Conservation (phyloP, 2,113 vertebrate genomes). For the Spheniscus mendiculus region DNA sequence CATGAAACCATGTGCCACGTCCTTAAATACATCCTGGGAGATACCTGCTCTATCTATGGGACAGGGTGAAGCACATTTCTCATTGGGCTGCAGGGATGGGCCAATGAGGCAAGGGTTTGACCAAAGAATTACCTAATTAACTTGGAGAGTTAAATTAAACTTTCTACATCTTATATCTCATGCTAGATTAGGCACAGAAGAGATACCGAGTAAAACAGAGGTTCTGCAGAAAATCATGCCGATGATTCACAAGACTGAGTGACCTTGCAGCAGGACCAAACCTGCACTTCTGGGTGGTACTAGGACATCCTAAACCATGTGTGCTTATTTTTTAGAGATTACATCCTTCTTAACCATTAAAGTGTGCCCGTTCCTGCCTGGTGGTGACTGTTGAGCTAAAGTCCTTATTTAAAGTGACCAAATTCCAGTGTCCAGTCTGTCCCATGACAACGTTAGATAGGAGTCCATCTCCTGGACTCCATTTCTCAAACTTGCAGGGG, state of each 20-base stretch:
- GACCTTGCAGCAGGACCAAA: background rate
- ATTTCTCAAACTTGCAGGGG: background rate
- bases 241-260: background rate
- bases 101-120: background rate
- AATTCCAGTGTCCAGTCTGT: background rate
- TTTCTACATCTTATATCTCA: background rate
- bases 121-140: background rate
- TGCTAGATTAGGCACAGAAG: background rate
- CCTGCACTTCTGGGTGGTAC: background rate
- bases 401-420: background rate
- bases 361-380: background rate
- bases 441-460: background rate
- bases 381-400: background rate
- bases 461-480: too few species aligned
- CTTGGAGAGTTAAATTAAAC: background rate
- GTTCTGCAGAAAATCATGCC: background rate
- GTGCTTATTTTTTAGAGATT: background rate
- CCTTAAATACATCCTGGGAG: background rate
- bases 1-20: background rate
- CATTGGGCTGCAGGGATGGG: background rate
- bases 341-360: background rate
- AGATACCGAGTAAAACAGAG: background rate
- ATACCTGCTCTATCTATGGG: background rate
- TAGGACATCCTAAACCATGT: background rate
- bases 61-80: background rate